A percentile compares a stretch with the other conserved stretches of the same genome.
phyloP scores from a whole-genome alignment of 2,888 invertebrate genomes.

The Lasioglossum figueresi region DNA sequence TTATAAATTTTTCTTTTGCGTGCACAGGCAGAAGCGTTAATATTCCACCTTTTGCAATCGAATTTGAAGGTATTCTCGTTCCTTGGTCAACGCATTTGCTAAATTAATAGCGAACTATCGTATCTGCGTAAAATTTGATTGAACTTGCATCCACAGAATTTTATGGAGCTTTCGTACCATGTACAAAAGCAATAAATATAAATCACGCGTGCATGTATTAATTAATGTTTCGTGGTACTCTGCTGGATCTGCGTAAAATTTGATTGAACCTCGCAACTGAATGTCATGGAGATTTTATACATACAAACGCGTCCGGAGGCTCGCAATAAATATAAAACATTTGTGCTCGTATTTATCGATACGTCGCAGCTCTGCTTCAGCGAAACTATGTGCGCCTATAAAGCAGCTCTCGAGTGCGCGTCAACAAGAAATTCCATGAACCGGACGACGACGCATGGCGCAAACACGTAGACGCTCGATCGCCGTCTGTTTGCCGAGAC shows the following conservation, averaged over 20 bases:
- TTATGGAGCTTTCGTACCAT: neutral
- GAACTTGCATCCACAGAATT: neutral
- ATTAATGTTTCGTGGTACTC: neutral
- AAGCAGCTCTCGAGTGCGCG: too few species aligned
- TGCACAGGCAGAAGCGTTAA: too few species aligned
- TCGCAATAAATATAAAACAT: neutral
- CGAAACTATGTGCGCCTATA: neutral
- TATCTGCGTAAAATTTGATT: neutral
- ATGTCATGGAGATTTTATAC: neutral
- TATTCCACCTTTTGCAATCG: neutral
- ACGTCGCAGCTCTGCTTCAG: neutral
- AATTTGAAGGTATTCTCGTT: neutral
- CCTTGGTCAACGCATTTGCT: neutral
- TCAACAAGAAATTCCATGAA: neutral
- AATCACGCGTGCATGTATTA: neutral
- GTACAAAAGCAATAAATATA: neutral
- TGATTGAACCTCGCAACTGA: neutral
- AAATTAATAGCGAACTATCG: neutral
- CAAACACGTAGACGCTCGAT: conserved; percentile 12
- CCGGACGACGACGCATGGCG: neutral
- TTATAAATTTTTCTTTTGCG: too few species aligned
- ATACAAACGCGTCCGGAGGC: neutral
- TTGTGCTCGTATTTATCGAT: neutral
- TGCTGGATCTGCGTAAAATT: neutral
- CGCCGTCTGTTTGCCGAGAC: neutral